Evolutionary conservation across 2,113 vertebrate species (phyloP).

Genomic region (Boulengeromyrus knoepffleri): DNA sequence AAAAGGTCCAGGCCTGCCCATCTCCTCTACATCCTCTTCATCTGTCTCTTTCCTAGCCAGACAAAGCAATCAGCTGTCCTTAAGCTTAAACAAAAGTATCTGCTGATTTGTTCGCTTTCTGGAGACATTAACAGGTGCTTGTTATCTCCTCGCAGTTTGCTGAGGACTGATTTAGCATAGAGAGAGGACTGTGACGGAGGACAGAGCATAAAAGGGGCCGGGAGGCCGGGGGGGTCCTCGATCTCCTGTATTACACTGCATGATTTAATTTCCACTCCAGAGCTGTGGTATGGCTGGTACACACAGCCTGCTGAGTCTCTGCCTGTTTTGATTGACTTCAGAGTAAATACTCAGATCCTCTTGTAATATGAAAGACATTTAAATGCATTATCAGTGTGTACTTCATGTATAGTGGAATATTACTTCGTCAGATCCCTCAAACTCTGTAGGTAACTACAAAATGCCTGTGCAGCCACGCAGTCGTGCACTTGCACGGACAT

Average conservation of each 20-base stretch:
- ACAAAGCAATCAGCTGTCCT: not conserved
- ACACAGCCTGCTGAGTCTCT: not conserved
- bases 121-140: slow-evolving; percentile 38
- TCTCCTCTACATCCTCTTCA: slow-evolving; percentile 19
- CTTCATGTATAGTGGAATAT: not conserved
- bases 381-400: not conserved
- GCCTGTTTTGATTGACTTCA: not conserved
- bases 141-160: slow-evolving; percentile 35
- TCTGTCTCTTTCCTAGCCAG: slow-evolving; percentile 1
- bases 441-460: not conserved
- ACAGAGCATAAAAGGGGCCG: slow-evolving; percentile 36
- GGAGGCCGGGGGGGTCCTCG: slow-evolving; percentile 37
- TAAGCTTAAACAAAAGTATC: slow-evolving; percentile 6
- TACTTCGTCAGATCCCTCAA: not conserved
- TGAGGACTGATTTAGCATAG: slow-evolving; percentile 29
- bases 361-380: no score
- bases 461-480: not conserved
- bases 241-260: not conserved
- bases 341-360: not conserved
- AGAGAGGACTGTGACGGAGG: slow-evolving; percentile 35
- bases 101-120: slow-evolving; percentile 20
- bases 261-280: not conserved
- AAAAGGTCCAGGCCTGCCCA: slow-evolving; percentile 11
- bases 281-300: not conserved
- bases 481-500: not conserved